Evolutionary conservation across 2,888 invertebrate genomes (phyloP).

Genomic region (Sarcophaga caerulescens): DNA sequence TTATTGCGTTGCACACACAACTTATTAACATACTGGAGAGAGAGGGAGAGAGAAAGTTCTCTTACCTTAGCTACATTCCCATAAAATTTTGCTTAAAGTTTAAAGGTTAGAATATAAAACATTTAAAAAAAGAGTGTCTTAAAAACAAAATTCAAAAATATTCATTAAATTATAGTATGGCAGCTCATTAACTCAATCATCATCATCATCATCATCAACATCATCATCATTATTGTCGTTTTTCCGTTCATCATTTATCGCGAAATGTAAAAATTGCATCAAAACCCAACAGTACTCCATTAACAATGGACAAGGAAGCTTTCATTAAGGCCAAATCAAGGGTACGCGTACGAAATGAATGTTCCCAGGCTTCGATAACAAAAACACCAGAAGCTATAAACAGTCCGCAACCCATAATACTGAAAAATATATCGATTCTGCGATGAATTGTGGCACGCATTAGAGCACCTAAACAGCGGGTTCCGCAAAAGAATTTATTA

Average conservation of each 20-base stretch:
- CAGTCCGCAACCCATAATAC: slow-evolving; percentile 86
- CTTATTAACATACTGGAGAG: neutral
- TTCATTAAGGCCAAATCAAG: slow-evolving; percentile 86
- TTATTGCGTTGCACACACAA: slow-evolving; percentile 33
- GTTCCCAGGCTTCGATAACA: slow-evolving; percentile 85
- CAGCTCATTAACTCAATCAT: slow-evolving; percentile 3
- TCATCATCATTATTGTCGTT: neutral
- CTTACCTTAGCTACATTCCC: neutral
- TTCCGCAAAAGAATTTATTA: neutral
- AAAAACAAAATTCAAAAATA: slow-evolving; percentile 3
- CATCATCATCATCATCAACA: neutral
- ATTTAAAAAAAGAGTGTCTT: slow-evolving; percentile 2
- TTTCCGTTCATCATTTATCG: slow-evolving; percentile 78
- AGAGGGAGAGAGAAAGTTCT: neutral
- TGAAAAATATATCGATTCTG: slow-evolving; percentile 90
- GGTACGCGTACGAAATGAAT: slow-evolving; percentile 80
- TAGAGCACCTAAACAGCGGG: slow-evolving; percentile 83
- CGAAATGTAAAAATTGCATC: slow-evolving; percentile 90
- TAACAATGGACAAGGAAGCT: slow-evolving; percentile 88
- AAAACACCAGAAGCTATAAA: slow-evolving; percentile 89
- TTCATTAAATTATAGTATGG: neutral
- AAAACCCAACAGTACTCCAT: slow-evolving; percentile 87
- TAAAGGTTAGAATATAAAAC: neutral
- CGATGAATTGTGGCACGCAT: slow-evolving; percentile 89
- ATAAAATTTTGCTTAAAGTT: slow-evolving; percentile 3